Conservation (phyloP, 2,888 invertebrate species). For the Bhutanitis thaidina region DNA sequence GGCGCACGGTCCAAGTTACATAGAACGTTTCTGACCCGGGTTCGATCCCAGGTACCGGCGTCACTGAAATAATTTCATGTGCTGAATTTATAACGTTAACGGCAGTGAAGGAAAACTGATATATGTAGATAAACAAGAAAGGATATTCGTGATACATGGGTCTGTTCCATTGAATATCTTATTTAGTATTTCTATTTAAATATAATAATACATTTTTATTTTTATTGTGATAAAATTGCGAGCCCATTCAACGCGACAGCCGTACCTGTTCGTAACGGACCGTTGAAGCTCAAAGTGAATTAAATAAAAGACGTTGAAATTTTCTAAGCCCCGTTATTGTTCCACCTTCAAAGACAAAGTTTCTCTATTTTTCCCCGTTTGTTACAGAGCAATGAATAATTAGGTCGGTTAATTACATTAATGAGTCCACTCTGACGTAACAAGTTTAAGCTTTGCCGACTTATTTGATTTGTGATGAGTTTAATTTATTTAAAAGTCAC, state of each 20-base stretch:
- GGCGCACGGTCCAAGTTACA: too few relatives aligned
- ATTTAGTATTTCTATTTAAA: too few relatives aligned
- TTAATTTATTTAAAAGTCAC: constrained; percentile 40
- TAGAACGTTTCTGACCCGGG: too few relatives aligned
- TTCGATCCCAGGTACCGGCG: too few relatives aligned
- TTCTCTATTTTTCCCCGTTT: constrained; percentile 11
- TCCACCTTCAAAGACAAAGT: constrained; percentile 11
- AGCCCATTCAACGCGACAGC: background rate
- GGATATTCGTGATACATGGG: too few relatives aligned
- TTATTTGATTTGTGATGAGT: constrained; percentile 57
- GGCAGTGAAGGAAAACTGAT: too few relatives aligned
- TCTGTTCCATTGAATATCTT: too few relatives aligned
- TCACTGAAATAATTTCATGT: too few relatives aligned
- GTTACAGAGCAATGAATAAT: constrained; percentile 49
- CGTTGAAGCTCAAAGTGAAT: constrained; percentile 14
- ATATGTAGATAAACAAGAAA: too few relatives aligned
- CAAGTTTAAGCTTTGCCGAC: constrained; percentile 26
- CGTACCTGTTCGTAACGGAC: background rate
- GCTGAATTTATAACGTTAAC: too few relatives aligned
- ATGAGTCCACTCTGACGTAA: constrained; percentile 38
- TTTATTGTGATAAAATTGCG: background rate
- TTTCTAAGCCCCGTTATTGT: constrained; percentile 6
- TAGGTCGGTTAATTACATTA: constrained; percentile 60
- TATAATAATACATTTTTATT: too few relatives aligned
- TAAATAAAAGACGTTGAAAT: constrained; percentile 15